These are phyloP conservation scores for Enhydra lutris DNA, from an alignment of 2,113 vertebrate genomes.

Conservation along the genomic window DNA sequence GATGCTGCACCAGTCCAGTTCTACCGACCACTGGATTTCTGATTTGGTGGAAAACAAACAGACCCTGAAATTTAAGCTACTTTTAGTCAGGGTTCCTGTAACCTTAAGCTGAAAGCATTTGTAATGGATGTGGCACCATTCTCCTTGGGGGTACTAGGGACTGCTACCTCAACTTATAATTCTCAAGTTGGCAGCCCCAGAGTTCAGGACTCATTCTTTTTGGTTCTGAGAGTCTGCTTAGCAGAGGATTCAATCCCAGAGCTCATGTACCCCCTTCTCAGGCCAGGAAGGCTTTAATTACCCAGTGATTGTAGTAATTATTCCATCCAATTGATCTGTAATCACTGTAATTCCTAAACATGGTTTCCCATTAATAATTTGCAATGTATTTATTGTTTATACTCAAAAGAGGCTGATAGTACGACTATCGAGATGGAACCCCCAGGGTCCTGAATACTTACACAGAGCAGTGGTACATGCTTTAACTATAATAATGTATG, in stretches of 20 bases:
- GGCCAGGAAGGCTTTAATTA: conserved; percentile 59
- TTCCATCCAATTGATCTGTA: conserved; percentile 65
- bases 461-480: neutral
- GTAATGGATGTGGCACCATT: neutral
- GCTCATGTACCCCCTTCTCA: neutral
- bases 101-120: neutral
- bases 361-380: conserved; percentile 54
- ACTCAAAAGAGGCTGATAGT: conserved; percentile 39
- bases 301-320: conserved; percentile 59
- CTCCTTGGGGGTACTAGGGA: neutral
- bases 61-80: neutral
- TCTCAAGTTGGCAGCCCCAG: neutral
- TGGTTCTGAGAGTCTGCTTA: neutral
- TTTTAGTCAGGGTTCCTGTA: neutral
- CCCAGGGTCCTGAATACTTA: conserved; percentile 48
- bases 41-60: neutral
- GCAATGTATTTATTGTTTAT: conserved; percentile 61
- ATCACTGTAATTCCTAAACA: conserved; percentile 55
- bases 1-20: too few relatives aligned
- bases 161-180: neutral
- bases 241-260: neutral
- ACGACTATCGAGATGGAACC: conserved; percentile 38
- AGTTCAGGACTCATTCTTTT: neutral
- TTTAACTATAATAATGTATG: neutral
- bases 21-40: neutral